These are phyloP conservation scores for Prunella himalayana DNA, from an alignment of 2,113 vertebrate species.

Conservation along the genomic window DNA sequence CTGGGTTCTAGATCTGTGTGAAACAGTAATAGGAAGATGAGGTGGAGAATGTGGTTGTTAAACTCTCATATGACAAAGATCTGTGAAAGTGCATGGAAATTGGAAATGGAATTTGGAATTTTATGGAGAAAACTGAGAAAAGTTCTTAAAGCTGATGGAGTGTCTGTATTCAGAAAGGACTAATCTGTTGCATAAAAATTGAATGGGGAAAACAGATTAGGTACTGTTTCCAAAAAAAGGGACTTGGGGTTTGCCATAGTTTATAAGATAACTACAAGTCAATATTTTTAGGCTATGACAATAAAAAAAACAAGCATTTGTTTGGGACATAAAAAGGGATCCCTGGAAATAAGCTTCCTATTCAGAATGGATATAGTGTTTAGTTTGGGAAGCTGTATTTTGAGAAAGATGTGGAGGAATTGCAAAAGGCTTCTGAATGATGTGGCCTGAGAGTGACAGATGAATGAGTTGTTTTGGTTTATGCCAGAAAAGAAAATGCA, in stretches of 20 bases:
- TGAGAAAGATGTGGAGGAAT: background rate
- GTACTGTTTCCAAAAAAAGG: background rate
- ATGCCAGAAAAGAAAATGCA: background rate
- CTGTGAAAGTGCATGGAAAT: background rate
- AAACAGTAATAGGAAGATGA: background rate
- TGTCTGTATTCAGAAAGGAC: background rate
- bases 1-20: background rate
- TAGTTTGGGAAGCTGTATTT: background rate
- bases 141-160: background rate
- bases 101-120: background rate
- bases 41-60: background rate
- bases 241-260: background rate
- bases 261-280: background rate
- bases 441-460: background rate
- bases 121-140: background rate
- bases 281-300: background rate
- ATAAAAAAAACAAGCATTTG: background rate
- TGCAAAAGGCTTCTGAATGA: background rate
- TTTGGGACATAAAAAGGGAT: background rate
- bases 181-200: background rate
- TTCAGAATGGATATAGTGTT: background rate
- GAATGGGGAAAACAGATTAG: background rate
- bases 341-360: background rate
- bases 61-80: background rate
- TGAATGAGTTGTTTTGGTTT: background rate